Conservation (phyloP, 2,888 invertebrate species). For the Callimorpha dominula region DNA sequence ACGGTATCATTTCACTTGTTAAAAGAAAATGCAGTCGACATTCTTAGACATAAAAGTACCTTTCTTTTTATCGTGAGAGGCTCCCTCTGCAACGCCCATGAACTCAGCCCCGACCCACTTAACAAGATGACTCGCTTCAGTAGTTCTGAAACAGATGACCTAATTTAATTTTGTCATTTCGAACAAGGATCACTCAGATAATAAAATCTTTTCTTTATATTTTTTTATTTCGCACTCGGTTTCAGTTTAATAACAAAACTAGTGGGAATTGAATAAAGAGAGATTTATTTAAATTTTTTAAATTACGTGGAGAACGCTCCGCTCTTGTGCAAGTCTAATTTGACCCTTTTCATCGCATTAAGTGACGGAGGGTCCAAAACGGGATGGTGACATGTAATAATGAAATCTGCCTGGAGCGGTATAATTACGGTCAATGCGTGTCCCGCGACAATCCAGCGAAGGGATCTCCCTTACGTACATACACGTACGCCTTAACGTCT, state of each 20-base stretch:
- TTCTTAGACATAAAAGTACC: slow-evolving; percentile 62
- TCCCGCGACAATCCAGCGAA: slow-evolving; percentile 47
- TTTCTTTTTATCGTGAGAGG: slow-evolving; percentile 93
- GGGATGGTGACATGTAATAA: slow-evolving; percentile 72
- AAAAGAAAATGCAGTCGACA: slow-evolving; percentile 38
- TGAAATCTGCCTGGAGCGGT: slow-evolving; percentile 71
- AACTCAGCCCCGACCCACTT: slow-evolving; percentile 96
- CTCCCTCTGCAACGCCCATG: slow-evolving; percentile 96
- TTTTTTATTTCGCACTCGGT: slow-evolving; percentile 53
- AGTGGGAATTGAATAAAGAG: slow-evolving; percentile 47
- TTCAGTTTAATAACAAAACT: slow-evolving; percentile 47
- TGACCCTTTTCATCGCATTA: slow-evolving; percentile 77
- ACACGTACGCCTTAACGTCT: slow-evolving; percentile 36
- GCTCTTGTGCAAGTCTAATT: slow-evolving; percentile 65
- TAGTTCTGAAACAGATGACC: slow-evolving; percentile 90
- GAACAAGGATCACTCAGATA: slow-evolving; percentile 66
- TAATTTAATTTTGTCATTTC: slow-evolving; percentile 77
- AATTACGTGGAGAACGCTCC: slow-evolving; percentile 59
- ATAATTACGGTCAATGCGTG: slow-evolving; percentile 74
- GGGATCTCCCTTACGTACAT: slow-evolving; percentile 21
- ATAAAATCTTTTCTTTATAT: slow-evolving; percentile 65
- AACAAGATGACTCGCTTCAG: slow-evolving; percentile 95
- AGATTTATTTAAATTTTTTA: slow-evolving; percentile 60
- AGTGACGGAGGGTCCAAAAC: slow-evolving; percentile 69
- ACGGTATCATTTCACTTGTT: not conserved